Evolutionary conservation across 1,140 invertebrate genomes (phyloP).

Genomic region (Bicyclus anynana): DNA sequence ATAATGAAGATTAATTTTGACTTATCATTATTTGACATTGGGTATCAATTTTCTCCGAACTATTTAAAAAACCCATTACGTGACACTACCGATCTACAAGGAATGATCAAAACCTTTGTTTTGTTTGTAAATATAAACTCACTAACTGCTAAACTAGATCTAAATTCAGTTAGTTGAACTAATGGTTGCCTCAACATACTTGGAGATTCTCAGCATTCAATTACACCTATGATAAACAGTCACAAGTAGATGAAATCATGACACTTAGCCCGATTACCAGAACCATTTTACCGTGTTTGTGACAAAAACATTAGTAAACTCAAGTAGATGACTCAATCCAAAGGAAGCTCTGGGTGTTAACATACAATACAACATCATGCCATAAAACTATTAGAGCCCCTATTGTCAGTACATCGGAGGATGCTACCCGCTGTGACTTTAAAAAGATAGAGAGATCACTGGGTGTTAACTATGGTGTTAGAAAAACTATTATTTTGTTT

Average conservation of each 20-base stretch:
- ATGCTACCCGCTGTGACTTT: constrained; percentile 13
- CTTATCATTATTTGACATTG: too few relatives aligned
- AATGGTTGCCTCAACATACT: neutral
- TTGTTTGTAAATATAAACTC: too few relatives aligned
- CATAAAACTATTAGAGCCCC: constrained; percentile 19
- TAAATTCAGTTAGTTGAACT: neutral
- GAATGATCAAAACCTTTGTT: too few relatives aligned
- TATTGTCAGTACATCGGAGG: constrained; percentile 10
- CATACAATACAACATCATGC: constrained; percentile 5
- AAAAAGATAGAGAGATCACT: neutral
- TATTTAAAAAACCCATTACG: too few relatives aligned
- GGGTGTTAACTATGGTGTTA: neutral
- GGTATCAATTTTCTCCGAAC: too few relatives aligned
- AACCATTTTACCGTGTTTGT: constrained; percentile 2
- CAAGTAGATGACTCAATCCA: constrained; percentile 3
- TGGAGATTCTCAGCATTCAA: neutral
- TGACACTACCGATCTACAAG: too few relatives aligned
- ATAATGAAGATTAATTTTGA: too few relatives aligned
- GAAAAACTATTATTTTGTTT: neutral
- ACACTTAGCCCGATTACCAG: neutral
- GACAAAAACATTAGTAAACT: constrained; percentile 1
- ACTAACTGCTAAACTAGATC: too few relatives aligned
- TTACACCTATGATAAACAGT: constrained; percentile 1
- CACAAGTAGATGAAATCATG: constrained; percentile 4
- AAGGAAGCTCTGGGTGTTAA: neutral